A percentile compares a stretch with the other conserved stretches of the same genome.
Evolutionary conservation across 2,113 vertebrate species (phyloP).

Genomic region (Gasterosteus aculeatus): DNA sequence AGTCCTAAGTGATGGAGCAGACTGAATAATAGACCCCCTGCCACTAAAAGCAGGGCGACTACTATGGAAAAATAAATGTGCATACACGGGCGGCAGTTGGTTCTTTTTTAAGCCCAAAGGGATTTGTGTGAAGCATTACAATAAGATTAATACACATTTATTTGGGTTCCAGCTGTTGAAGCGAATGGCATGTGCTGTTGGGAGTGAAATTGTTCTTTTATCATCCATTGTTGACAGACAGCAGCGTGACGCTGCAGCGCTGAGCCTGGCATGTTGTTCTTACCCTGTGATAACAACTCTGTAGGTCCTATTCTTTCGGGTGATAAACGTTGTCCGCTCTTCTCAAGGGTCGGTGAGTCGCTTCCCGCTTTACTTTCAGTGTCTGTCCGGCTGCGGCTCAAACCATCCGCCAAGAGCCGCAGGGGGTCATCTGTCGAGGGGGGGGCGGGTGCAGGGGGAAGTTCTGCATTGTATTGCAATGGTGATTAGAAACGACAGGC

Average conservation of each 20-base stretch:
- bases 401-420: conserved; percentile 69
- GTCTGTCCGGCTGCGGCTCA: conserved; percentile 76
- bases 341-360: conserved; percentile 39
- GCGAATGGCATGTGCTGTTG: neutral
- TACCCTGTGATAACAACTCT: conserved; percentile 70
- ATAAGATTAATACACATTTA: conserved; percentile 49
- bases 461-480: conserved; percentile 75
- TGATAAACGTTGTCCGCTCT: conserved; percentile 58
- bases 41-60: conserved; percentile 31
- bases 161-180: conserved; percentile 39
- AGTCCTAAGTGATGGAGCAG: conserved; percentile 49
- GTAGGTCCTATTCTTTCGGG: conserved; percentile 51
- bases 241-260: neutral
- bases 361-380: conserved; percentile 71
- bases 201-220: conserved; percentile 22
- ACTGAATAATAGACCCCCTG: conserved; percentile 41
- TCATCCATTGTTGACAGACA: conserved; percentile 1
- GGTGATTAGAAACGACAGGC: conserved; percentile 24
- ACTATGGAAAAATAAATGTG: conserved; percentile 20
- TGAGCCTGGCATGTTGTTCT: neutral
- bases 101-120: conserved; percentile 38
- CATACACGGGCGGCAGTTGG: conserved; percentile 24
- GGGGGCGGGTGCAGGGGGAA: conserved; percentile 88
- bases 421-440: conserved; percentile 79
- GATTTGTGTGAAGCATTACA: conserved; percentile 51